Conservation (phyloP, 2,888 invertebrate genomes). For the Diarsia dahlii region DNA sequence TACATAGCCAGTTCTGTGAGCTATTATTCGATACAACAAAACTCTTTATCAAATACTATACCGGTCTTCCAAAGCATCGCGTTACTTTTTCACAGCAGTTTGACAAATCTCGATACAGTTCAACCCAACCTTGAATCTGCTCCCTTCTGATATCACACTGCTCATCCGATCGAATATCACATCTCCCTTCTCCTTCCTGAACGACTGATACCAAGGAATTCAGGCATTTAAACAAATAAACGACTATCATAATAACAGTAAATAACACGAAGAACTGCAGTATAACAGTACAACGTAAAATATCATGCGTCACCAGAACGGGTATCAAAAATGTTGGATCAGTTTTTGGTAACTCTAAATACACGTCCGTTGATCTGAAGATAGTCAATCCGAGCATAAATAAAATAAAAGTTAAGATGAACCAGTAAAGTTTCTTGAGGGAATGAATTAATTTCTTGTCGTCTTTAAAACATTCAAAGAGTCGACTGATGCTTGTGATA, state of each 20-base stretch:
- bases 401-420: neutral
- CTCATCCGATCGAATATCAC: neutral
- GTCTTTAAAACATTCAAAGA: no score
- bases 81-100: conserved; percentile 17
- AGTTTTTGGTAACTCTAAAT: neutral
- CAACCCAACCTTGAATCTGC: conserved; percentile 22
- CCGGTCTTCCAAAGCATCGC: conserved; percentile 18
- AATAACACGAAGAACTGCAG: conserved; percentile 5
- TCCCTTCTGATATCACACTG: conserved; percentile 5
- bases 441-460: no score
- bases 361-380: neutral
- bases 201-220: neutral
- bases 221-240: neutral
- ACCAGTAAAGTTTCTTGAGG: neutral
- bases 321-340: neutral
- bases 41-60: neutral
- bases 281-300: neutral
- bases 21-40: neutral
- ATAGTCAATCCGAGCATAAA: neutral
- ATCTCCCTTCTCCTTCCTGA: neutral
- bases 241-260: neutral
- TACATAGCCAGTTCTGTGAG: no score
- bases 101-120: conserved; percentile 16
- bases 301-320: neutral
- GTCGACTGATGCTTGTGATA: no score